These are phyloP conservation scores for Psittacula echo DNA, from an alignment of 2,797 vertebrate species.

Conservation along the genomic window DNA sequence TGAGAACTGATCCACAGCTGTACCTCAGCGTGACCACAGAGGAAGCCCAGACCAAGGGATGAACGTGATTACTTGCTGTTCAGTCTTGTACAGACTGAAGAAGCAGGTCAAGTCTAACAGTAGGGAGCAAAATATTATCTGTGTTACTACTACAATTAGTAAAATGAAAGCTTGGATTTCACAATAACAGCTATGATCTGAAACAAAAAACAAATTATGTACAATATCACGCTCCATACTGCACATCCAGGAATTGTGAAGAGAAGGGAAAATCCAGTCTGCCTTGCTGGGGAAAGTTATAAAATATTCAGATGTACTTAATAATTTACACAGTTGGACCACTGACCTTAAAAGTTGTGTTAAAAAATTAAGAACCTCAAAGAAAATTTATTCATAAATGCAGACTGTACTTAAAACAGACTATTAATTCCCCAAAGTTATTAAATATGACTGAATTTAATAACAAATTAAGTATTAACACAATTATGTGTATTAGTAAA, in stretches of 20 bases:
- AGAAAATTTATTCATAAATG: constrained; percentile 52
- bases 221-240: not conserved
- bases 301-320: constrained; percentile 70
- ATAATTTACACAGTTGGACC: constrained; percentile 59
- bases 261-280: constrained; percentile 26
- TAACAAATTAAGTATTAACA: not conserved
- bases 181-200: not conserved
- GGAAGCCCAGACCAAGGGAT: not conserved
- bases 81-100: not conserved
- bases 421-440: constrained; percentile 18
- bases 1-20: not conserved
- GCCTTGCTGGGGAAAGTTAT: constrained; percentile 33
- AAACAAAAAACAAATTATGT: not conserved
- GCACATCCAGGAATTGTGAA: not conserved
- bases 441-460: constrained; percentile 31
- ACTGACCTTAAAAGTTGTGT: constrained; percentile 73
- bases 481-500: not conserved
- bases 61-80: not conserved
- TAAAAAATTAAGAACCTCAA: constrained; percentile 70
- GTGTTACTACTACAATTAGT: not conserved
- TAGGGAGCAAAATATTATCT: not conserved
- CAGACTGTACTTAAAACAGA: constrained; percentile 22
- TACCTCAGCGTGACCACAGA: not conserved
- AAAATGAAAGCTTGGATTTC: not conserved
- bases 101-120: not conserved